These are phyloP conservation scores for Atractosteus spatula DNA, from an alignment of 2,113 vertebrate species.

Conservation along the genomic window DNA sequence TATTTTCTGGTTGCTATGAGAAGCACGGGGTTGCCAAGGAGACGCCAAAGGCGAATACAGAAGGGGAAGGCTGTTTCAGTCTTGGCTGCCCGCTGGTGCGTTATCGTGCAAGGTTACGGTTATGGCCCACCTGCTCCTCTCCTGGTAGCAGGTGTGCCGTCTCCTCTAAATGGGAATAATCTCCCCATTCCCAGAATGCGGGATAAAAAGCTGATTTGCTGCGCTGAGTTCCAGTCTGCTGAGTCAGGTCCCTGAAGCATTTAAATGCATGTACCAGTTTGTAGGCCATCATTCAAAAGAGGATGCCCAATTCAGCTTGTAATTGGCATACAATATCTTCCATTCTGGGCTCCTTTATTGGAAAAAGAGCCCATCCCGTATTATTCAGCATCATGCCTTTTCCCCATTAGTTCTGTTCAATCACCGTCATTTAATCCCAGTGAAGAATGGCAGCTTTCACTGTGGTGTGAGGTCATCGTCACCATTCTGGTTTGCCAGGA, in stretches of 20 bases:
- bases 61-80: conserved; percentile 21
- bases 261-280: conserved; percentile 41
- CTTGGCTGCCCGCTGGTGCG: conserved; percentile 34
- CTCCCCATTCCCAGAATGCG: conserved; percentile 43
- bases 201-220: conserved; percentile 61
- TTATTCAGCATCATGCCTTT: conserved; percentile 37
- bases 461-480: neutral
- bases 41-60: conserved; percentile 25
- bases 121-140: conserved; percentile 62
- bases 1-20: conserved; percentile 17
- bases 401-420: conserved; percentile 39
- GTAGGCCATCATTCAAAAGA: conserved; percentile 62
- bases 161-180: conserved; percentile 61
- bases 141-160: conserved; percentile 60
- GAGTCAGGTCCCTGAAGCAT: conserved; percentile 63
- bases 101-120: conserved; percentile 22
- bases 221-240: conserved; percentile 58
- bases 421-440: conserved; percentile 34
- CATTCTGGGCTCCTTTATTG: conserved; percentile 52
- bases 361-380: conserved; percentile 49
- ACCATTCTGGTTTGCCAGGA: no score
- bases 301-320: conserved; percentile 59
- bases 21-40: conserved; percentile 34
- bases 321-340: conserved; percentile 78
- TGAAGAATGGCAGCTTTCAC: conserved; percentile 33